These are phyloP conservation scores for Plagiodera versicolora DNA, from an alignment of 2,888 invertebrate genomes.

Conservation along the genomic window DNA sequence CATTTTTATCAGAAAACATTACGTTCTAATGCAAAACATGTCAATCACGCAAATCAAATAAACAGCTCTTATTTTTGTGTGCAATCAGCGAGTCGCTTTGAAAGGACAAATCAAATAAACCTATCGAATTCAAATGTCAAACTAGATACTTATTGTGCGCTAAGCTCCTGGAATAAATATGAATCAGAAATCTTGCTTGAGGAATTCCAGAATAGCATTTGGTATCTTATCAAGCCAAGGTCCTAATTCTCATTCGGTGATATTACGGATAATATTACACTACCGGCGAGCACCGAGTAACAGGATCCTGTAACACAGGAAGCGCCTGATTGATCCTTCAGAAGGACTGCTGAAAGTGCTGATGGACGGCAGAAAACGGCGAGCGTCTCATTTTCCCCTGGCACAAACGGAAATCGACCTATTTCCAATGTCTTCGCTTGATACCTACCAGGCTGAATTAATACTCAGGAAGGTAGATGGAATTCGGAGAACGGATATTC, in stretches of 20 bases:
- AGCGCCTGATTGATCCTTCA: conserved; percentile 15
- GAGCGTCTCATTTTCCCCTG: conserved; percentile 10
- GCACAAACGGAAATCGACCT: conserved; percentile 8
- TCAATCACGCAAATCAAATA: no score
- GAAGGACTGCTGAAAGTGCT: conserved; percentile 12
- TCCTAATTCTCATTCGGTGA: conserved; percentile 8
- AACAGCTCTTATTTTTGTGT: no score
- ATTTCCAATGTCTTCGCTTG: conserved; percentile 3
- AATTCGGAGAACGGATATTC: background rate
- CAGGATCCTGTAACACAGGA: conserved; percentile 10
- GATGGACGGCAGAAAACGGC: conserved; percentile 5
- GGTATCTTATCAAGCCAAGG: background rate
- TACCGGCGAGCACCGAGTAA: conserved; percentile 9
- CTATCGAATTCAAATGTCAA: no score
- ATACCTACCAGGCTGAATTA: conserved; percentile 1
- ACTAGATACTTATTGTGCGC: no score
- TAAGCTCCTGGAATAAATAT: no score
- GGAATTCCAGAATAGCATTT: background rate
- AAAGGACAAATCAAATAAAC: no score
- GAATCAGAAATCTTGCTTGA: background rate
- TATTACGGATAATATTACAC: conserved; percentile 13
- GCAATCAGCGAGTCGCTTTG: no score
- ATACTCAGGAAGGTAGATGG: conserved; percentile 4
- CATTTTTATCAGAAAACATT: no score
- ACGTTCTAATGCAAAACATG: no score